Evolutionary conservation across 2,797 vertebrate species (phyloP).

Genomic region (Malurus leucopterus): DNA sequence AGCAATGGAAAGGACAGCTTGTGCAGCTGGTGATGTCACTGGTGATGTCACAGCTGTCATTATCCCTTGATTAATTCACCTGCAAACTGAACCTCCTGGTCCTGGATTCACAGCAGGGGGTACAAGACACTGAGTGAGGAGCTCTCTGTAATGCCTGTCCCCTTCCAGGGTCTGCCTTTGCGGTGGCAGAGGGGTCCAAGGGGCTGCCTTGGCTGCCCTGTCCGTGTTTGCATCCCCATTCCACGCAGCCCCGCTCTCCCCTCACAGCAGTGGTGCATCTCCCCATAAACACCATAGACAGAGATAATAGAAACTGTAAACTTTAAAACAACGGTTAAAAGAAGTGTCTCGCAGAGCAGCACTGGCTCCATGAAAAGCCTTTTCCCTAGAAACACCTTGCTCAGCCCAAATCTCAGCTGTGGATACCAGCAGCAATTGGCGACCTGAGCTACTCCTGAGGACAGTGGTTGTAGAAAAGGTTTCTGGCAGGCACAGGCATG

Average conservation of each 20-base stretch:
- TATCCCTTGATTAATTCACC: background rate
- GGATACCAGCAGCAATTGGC: rapidly evolving
- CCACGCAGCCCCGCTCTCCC: rapidly evolving
- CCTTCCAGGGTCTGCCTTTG: background rate
- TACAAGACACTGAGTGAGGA: background rate
- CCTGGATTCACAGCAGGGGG: rapidly evolving
- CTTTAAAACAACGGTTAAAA: background rate
- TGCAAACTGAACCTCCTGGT: background rate
- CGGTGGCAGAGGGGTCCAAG: background rate
- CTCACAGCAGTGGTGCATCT: rapidly evolving
- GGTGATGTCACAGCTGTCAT: background rate
- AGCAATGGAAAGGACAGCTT: background rate
- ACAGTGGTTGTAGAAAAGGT: background rate
- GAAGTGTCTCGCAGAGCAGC: background rate
- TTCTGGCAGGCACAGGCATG: rapidly evolving
- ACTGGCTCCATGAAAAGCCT: background rate
- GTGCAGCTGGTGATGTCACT: background rate
- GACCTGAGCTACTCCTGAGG: background rate
- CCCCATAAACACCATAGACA: background rate
- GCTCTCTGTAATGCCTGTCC: background rate
- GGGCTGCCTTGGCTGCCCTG: background rate
- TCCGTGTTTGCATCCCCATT: background rate
- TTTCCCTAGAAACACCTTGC: background rate
- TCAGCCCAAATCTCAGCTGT: background rate
- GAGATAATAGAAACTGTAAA: background rate